Evolutionary conservation across 2,113 vertebrate genomes (phyloP).

Genomic region (Chaenocephalus aceratus): DNA sequence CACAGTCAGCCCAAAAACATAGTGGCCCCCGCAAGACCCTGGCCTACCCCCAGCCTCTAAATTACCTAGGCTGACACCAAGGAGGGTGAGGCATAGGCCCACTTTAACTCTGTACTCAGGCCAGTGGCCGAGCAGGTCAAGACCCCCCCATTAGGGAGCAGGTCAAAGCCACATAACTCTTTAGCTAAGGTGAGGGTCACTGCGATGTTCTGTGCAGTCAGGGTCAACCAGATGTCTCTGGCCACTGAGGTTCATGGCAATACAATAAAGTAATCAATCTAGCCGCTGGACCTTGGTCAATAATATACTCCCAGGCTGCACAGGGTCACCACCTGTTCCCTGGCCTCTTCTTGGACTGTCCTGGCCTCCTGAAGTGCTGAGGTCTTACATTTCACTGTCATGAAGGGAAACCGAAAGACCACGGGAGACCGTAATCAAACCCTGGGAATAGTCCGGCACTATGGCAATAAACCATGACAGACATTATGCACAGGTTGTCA

Average conservation of each 20-base stretch:
- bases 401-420: constrained; percentile 38
- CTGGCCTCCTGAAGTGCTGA: constrained; percentile 66
- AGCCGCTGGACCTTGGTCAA: constrained; percentile 78
- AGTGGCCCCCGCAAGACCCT: constrained; percentile 59
- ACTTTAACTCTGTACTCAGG: constrained; percentile 63
- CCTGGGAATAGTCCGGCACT: constrained; percentile 15
- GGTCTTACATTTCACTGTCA: constrained; percentile 72
- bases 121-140: constrained; percentile 75
- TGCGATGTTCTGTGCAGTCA: constrained; percentile 65
- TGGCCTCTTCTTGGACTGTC: constrained; percentile 82
- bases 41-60: constrained; percentile 73
- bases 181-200: constrained; percentile 85
- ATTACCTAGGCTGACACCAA: constrained; percentile 78
- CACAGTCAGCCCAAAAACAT: constrained; percentile 58
- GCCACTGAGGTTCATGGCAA: constrained; percentile 84
- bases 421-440: constrained; percentile 54
- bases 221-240: constrained; percentile 83
- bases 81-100: constrained; percentile 50
- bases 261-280: constrained; percentile 87
- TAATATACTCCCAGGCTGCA: constrained; percentile 81
- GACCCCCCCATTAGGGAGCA: constrained; percentile 78
- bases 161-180: constrained; percentile 87
- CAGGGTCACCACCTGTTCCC: constrained; percentile 85
- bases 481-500: constrained; percentile 42
- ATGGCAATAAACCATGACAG: constrained; percentile 47